Conservation (phyloP, 53 echinoderm and acorn worm species). For the Glandiceps talaboti region DNA sequence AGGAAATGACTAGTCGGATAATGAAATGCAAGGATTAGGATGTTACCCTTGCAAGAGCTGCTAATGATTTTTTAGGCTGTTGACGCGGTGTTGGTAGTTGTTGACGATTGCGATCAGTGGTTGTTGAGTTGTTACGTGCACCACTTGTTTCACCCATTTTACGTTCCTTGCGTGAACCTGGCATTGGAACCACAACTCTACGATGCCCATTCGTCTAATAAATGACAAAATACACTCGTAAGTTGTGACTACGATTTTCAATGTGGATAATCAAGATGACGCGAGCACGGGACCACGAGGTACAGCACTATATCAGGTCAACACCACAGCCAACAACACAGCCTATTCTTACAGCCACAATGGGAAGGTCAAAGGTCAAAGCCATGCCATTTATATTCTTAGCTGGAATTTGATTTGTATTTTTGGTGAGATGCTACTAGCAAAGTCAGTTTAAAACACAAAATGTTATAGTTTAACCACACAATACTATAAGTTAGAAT, state of each 20-base stretch:
- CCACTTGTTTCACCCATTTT: neutral
- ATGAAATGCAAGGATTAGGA: neutral
- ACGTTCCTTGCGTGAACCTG: neutral
- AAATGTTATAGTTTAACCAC: too few species aligned
- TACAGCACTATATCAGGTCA: neutral
- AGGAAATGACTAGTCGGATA: too few species aligned
- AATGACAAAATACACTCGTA: neutral
- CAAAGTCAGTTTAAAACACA: too few species aligned
- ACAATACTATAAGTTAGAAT: too few species aligned
- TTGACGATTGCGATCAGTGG: neutral
- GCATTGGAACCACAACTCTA: neutral
- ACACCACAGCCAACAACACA: neutral
- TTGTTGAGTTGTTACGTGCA: neutral
- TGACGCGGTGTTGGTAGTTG: neutral
- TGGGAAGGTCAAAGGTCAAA: neutral
- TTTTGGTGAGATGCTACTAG: too few species aligned
- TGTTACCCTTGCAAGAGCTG: neutral
- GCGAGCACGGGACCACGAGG: neutral
- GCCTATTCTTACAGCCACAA: neutral
- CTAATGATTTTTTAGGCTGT: neutral
- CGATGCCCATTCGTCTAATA: neutral
- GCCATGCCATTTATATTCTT: too few species aligned
- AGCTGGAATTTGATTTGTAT: too few species aligned
- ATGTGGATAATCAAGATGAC: neutral
- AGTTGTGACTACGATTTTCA: neutral